A percentile compares a stretch with the other conserved stretches of the same genome.
Evolutionary conservation across 2,888 invertebrate genomes (phyloP).

Genomic region (Scaptomyza flava): DNA sequence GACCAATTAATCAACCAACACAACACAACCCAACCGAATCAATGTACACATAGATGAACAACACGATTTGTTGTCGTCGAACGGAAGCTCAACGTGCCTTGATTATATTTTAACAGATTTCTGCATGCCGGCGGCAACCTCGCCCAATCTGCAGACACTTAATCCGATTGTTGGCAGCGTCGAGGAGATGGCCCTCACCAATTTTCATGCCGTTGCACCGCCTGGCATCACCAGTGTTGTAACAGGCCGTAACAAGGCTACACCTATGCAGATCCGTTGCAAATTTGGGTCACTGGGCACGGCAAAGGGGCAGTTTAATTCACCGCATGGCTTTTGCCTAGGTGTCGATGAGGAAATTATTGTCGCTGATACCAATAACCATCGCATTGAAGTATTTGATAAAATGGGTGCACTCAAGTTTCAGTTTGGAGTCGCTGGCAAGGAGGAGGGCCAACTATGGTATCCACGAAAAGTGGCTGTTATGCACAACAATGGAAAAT

Average conservation of each 20-base stretch:
- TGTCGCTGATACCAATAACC: conserved; percentile 98
- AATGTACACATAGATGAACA: conserved; percentile 80
- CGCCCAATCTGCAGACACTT: conserved; percentile 85
- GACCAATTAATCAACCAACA: not conserved
- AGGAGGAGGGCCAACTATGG: conserved; percentile 98
- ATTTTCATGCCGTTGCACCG: conserved; percentile 84
- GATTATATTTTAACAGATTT: conserved; percentile 87
- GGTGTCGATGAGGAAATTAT: conserved; percentile 98
- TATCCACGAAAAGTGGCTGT: conserved; percentile 98
- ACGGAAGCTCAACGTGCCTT: conserved; percentile 87
- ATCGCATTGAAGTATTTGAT: conserved; percentile 97
- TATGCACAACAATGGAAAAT: conserved; percentile 93
- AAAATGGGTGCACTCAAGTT: conserved; percentile 96
- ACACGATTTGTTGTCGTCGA: conserved; percentile 86
- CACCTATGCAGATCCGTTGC: conserved; percentile 94
- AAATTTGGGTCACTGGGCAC: conserved; percentile 98
- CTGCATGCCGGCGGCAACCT: conserved; percentile 87
- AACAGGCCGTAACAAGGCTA: conserved; percentile 89
- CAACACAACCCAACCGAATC: conserved; percentile 16
- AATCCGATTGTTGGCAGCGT: conserved; percentile 82
- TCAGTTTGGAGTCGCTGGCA: conserved; percentile 97
- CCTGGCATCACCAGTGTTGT: conserved; percentile 82
- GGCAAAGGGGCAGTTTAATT: conserved; percentile 97
- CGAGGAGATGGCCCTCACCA: conserved; percentile 84
- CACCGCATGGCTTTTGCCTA: conserved; percentile 98